These are phyloP conservation scores for Orius insidiosus DNA, from an alignment of 1,140 invertebrate species.

Conservation along the genomic window DNA sequence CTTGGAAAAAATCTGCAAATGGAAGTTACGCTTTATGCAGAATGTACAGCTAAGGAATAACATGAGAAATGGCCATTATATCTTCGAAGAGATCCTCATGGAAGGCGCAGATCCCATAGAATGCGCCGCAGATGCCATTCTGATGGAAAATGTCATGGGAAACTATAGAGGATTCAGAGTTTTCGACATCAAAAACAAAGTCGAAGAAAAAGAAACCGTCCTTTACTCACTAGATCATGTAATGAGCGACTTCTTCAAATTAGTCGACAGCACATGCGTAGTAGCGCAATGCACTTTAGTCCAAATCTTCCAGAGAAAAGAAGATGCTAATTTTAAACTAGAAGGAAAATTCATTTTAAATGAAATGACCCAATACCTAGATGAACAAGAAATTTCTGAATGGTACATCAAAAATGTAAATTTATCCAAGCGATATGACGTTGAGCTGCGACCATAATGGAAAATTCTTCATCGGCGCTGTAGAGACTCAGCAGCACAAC, in stretches of 20 bases:
- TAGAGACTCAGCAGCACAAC: not conserved
- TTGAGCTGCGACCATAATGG: slow-evolving; percentile 14
- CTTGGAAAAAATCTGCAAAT: slow-evolving; percentile 13
- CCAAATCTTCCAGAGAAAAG: slow-evolving; percentile 12
- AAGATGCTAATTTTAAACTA: slow-evolving; percentile 5
- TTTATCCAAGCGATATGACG: slow-evolving; percentile 16
- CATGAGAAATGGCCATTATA: slow-evolving; percentile 9
- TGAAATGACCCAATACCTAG: slow-evolving; percentile 12
- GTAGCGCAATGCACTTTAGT: slow-evolving; percentile 16
- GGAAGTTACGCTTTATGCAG: slow-evolving; percentile 14
- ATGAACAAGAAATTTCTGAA: slow-evolving; percentile 1
- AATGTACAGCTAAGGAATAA: slow-evolving; percentile 14
- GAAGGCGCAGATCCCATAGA: not conserved
- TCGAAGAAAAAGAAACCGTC: slow-evolving; percentile 4
- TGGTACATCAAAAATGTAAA: slow-evolving; percentile 15
- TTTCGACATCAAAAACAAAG: not conserved
- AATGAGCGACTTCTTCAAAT: slow-evolving; percentile 14
- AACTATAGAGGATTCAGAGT: slow-evolving; percentile 7
- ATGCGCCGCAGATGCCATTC: slow-evolving; percentile 6
- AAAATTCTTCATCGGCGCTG: slow-evolving; percentile 15
- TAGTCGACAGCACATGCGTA: slow-evolving; percentile 8
- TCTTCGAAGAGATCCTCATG: not conserved
- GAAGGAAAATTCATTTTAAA: slow-evolving; percentile 3
- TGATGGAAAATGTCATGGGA: slow-evolving; percentile 2
- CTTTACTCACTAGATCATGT: slow-evolving; percentile 12